These are phyloP conservation scores for Folsomia candida DNA, from an alignment of 2,888 invertebrate genomes.

Conservation along the genomic window DNA sequence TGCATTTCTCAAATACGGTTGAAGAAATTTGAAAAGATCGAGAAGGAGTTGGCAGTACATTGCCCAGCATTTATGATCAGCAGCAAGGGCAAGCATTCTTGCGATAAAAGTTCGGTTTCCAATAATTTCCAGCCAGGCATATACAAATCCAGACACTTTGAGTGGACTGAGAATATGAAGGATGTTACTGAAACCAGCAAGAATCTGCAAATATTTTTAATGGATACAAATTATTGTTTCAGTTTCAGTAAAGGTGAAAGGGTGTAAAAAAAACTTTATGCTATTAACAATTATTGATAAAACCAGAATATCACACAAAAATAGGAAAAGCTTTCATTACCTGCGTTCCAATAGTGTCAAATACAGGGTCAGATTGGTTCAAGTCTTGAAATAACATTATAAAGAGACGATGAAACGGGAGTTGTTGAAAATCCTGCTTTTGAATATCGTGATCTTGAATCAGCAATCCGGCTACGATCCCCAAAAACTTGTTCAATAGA, in stretches of 20 bases:
- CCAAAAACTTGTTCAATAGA: constrained; percentile 89
- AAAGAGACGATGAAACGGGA: constrained; percentile 95
- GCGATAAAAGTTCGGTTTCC: constrained; percentile 96
- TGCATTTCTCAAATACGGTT: constrained; percentile 95
- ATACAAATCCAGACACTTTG: constrained; percentile 93
- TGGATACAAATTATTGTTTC: too few relatives aligned
- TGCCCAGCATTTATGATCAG: constrained; percentile 94
- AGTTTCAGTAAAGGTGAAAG: too few relatives aligned
- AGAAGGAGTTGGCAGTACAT: constrained; percentile 95
- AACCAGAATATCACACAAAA: too few relatives aligned
- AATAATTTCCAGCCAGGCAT: constrained; percentile 96
- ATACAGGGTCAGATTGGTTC: constrained; percentile 85
- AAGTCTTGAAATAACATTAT: constrained; percentile 95
- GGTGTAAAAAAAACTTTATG: too few relatives aligned
- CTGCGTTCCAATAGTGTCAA: constrained; percentile 92
- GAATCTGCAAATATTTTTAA: constrained; percentile 66
- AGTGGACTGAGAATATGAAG: constrained; percentile 88
- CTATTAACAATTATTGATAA: too few relatives aligned
- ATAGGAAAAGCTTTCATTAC: too few relatives aligned
- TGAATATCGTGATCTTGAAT: constrained; percentile 94
- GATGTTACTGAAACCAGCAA: constrained; percentile 94
- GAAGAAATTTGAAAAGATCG: constrained; percentile 93
- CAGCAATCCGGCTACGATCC: constrained; percentile 92
- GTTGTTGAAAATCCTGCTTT: constrained; percentile 86
- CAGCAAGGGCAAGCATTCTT: constrained; percentile 82